phyloP scores from a whole-genome alignment of 2,797 vertebrate genomes.

The Manis crassicaudata region DNA sequence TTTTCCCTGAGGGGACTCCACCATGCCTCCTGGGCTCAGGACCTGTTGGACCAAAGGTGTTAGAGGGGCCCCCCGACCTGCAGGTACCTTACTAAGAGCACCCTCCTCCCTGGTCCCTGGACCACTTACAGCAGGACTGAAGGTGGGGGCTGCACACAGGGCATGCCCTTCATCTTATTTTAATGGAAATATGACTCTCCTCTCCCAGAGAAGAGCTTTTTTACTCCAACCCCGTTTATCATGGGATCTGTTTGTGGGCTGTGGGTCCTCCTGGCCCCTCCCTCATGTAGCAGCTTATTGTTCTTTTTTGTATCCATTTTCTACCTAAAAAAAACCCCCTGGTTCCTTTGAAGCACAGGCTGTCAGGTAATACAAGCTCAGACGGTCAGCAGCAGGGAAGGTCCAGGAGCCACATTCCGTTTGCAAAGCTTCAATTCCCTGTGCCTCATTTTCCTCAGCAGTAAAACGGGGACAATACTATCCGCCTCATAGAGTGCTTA shows the following conservation, averaged over 20 bases:
- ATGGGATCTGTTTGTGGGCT: background rate
- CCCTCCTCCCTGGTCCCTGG: background rate
- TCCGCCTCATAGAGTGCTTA: background rate
- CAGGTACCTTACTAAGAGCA: background rate
- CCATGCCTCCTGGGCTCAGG: background rate
- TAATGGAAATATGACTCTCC: background rate
- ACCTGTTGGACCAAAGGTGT: background rate
- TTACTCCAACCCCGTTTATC: background rate
- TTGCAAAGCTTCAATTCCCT: background rate
- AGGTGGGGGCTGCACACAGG: background rate
- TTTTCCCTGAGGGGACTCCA: background rate
- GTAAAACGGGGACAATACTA: background rate
- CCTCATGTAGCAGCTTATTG: background rate
- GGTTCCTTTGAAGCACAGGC: background rate
- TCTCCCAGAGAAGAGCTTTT: background rate
- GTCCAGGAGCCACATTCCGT: background rate
- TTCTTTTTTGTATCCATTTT: background rate
- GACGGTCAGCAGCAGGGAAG: too few species aligned
- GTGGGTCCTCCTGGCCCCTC: background rate
- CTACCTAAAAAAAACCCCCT: background rate
- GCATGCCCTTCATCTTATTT: background rate
- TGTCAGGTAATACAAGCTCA: background rate
- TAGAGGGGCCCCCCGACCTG: background rate
- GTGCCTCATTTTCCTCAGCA: background rate
- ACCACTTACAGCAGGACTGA: background rate